These are phyloP conservation scores for Haemorhous mexicanus DNA, from an alignment of 2,113 vertebrate species.

Conservation along the genomic window DNA sequence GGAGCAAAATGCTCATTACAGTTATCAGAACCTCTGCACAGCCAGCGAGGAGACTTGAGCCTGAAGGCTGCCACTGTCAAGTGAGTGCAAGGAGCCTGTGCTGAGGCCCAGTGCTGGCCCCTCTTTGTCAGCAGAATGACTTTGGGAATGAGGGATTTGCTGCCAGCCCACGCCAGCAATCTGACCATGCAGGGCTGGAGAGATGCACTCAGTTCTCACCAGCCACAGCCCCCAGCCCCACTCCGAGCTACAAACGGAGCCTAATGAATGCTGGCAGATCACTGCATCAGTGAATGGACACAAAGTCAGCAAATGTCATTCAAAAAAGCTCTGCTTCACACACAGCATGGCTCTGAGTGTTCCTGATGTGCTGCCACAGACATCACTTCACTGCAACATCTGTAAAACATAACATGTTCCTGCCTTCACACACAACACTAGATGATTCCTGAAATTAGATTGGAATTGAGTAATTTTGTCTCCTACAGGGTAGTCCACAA, in stretches of 20 bases:
- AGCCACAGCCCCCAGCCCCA: background rate
- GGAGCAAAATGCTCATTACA: background rate
- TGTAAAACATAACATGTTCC: background rate
- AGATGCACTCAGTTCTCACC: background rate
- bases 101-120: background rate
- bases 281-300: background rate
- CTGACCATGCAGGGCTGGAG: background rate
- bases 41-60: background rate
- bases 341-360: background rate
- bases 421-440: background rate
- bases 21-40: background rate
- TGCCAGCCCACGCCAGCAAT: background rate
- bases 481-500: background rate
- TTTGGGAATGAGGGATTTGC: background rate
- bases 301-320: background rate
- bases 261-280: background rate
- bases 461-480: background rate
- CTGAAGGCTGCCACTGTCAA: background rate
- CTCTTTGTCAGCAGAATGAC: background rate
- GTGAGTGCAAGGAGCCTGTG: background rate
- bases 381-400: background rate
- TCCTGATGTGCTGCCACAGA: background rate
- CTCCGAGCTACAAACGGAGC: background rate
- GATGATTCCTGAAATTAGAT: conserved; percentile 32
- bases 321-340: background rate